Percentiles rank a stretch among this genome's conserved stretches.
These are phyloP conservation scores for Ephestia elutella DNA, from an alignment of 1,140 invertebrate species.

Conservation along the genomic window DNA sequence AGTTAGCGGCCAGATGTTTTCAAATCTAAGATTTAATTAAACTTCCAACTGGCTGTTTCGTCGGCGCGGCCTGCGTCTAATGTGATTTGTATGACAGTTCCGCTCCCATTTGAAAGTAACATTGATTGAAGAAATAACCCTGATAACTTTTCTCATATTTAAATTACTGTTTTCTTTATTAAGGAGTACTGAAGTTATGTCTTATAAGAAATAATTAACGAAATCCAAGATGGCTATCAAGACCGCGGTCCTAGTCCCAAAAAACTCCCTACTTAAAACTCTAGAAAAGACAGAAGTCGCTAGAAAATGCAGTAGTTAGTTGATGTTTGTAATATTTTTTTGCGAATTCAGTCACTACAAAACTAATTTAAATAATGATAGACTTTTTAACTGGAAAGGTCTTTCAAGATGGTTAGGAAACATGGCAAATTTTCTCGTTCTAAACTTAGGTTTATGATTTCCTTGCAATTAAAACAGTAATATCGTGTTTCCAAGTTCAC, in stretches of 20 bases:
- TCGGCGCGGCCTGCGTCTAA: constrained; percentile 3
- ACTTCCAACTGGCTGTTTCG: constrained; percentile 21
- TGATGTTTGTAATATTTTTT: too few relatives aligned
- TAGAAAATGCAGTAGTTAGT: too few relatives aligned
- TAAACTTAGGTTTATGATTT: background rate
- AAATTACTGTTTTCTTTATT: background rate
- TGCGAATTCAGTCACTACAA: too few relatives aligned
- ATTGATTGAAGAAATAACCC: background rate
- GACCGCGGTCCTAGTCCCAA: too few relatives aligned
- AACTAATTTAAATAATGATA: too few relatives aligned
- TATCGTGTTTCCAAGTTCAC: background rate
- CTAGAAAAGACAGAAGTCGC: too few relatives aligned
- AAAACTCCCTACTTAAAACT: too few relatives aligned
- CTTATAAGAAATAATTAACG: too few relatives aligned
- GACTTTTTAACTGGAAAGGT: too few relatives aligned
- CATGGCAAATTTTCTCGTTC: background rate
- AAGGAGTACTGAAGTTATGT: too few relatives aligned
- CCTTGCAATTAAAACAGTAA: background rate
- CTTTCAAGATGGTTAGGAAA: background rate
- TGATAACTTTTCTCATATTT: background rate
- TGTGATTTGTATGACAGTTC: constrained; percentile 11
- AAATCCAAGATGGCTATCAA: too few relatives aligned
- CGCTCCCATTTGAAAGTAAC: background rate
- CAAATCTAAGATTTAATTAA: constrained; percentile 60
- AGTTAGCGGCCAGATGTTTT: constrained; percentile 44